Base-by-base conservation (phyloP, 2,113 vertebrate genomes). In the Dasypus novemcinctus region DNA sequence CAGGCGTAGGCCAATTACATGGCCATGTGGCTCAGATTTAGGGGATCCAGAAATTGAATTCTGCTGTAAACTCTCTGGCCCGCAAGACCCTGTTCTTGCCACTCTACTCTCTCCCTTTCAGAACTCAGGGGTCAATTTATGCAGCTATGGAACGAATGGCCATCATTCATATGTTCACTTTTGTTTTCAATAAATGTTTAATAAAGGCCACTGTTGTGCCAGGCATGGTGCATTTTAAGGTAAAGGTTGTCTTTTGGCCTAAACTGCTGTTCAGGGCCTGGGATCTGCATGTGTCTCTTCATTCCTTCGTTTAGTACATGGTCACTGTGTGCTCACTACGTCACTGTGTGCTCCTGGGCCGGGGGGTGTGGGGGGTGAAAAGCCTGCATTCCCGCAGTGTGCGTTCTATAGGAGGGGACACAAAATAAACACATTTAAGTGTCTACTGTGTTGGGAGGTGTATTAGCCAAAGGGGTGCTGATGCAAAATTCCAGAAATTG, bases 361-460 rank as follows among this genome's bases (percentile, higher is more conserved):
- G 66, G 7, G 12, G 2, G 23, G 54, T 17, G n/a, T n/a, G n/a
- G n/a, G n/a, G 3, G 54, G 38, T 38, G 13, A 33, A 52, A 21
- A 36, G 12, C 7, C 23, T 20, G 7, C 9, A 57, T 33, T 43
- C 43, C 17, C 0, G 2, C 5, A 17, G 4, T 18, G 2, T 11
- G 20, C 15, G 36, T 78, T 66, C 15, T 17, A 59, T 74, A 71
- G 43, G 33, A 90, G 20, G 33, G 64, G 20, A 52, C 5, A 59
- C 38, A 80, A 88, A 41, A 59, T 23, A 46, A 80, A 27, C 27
- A 63, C 7, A 33, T 43, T 38, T 4, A 61, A 66, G 29, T 36
- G 46, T 41, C 81, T 33, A 25, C 54, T 20, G 7, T 4, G 17
- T 71, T 31, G 43, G 31, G 38, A 84, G 33, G 64, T 33, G 64